These are phyloP conservation scores for Enchytraeus crypticus DNA, from an alignment of 2,888 invertebrate genomes.

Conservation along the genomic window DNA sequence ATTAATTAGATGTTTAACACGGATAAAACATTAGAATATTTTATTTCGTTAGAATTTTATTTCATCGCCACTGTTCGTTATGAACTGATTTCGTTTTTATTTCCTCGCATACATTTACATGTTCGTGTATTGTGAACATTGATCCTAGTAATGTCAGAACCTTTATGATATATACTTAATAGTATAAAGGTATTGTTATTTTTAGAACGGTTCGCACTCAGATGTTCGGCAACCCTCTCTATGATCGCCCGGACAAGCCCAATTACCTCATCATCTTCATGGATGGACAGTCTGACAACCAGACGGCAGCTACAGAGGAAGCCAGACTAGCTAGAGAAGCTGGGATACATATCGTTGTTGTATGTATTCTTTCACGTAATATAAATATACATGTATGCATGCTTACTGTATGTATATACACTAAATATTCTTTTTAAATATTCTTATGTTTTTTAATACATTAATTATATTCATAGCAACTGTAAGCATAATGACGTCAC, in stretches of 20 bases:
- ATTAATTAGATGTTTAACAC: background rate
- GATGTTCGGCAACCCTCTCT: conserved; percentile 15
- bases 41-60: background rate
- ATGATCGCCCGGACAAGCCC: conserved; percentile 9
- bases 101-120: background rate
- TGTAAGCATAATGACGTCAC: background rate
- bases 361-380: too few species aligned
- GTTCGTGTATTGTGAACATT: background rate
- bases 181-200: background rate
- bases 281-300: conserved; percentile 18
- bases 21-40: background rate
- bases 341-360: conserved; percentile 15
- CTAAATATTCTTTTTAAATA: background rate
- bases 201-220: background rate
- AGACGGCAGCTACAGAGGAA: conserved; percentile 3
- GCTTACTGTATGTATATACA: too few species aligned
- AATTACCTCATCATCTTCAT: conserved; percentile 20
- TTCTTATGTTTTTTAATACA: background rate
- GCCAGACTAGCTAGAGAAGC: conserved; percentile 6
- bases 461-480: background rate
- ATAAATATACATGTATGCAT: too few species aligned
- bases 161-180: background rate
- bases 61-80: background rate
- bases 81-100: background rate
- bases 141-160: background rate